phyloP scores from a whole-genome alignment of 2,113 vertebrate species.

The Oncorhynchus masou region DNA sequence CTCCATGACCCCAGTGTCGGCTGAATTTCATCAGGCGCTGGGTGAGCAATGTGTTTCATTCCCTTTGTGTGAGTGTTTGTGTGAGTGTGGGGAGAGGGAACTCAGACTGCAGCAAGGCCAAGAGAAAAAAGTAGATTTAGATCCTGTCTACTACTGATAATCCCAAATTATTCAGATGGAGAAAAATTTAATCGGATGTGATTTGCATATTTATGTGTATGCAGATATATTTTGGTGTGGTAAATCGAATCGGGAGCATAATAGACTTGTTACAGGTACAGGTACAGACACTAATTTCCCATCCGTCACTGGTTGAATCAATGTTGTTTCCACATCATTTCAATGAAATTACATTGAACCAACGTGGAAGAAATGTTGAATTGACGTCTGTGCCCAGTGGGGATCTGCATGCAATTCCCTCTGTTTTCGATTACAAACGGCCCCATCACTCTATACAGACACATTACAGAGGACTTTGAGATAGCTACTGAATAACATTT shows the following conservation, averaged over 20 bases:
- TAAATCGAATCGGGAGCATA: slow-evolving; percentile 51
- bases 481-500: slow-evolving; percentile 68
- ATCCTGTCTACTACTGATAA: slow-evolving; percentile 46
- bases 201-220: slow-evolving; percentile 66
- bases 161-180: slow-evolving; percentile 53
- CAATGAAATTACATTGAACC: too few relatives aligned
- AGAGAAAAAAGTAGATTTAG: slow-evolving; percentile 18
- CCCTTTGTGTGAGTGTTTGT: slow-evolving; percentile 27
- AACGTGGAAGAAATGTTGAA: too few relatives aligned
- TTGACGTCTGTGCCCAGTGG: too few relatives aligned
- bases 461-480: slow-evolving; percentile 67
- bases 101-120: slow-evolving; percentile 39
- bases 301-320: slow-evolving; percentile 61
- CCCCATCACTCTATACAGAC: slow-evolving; percentile 47
- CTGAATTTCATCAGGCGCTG: slow-evolving; percentile 77
- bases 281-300: slow-evolving; percentile 60
- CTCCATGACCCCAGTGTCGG: slow-evolving; percentile 86
- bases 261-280: slow-evolving; percentile 54
- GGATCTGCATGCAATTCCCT: slow-evolving; percentile 63
- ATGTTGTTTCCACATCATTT: too few relatives aligned
- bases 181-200: slow-evolving; percentile 33
- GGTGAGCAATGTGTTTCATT: slow-evolving; percentile 74
- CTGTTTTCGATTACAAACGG: slow-evolving; percentile 70
- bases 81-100: not conserved
- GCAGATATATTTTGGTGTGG: slow-evolving; percentile 47